Base-by-base conservation (phyloP, 2,797 vertebrate species). In the Rallus crepitans region DNA sequence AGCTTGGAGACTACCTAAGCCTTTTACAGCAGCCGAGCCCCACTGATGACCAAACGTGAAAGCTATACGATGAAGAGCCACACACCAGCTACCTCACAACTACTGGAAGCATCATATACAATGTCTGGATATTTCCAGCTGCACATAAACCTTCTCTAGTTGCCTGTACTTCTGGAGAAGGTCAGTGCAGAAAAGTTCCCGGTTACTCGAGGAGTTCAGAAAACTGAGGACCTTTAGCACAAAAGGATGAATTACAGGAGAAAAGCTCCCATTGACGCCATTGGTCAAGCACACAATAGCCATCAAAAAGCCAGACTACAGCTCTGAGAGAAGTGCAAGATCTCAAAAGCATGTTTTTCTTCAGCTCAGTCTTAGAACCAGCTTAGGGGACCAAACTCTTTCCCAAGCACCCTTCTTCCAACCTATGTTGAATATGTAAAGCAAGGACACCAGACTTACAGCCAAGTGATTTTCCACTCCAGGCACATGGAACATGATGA, bases 401-500 rank as follows among this genome's bases (percentile, higher is more conserved):
- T 91, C 91, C 80, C 55, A 91, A 96, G 91, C 65, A 95, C 45
- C 66, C 60, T 91, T 94, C 60, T 84, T 87, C 94, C 90, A 94
- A 90, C 93, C 96, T 77, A 15, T 80, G 82, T 35, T 91, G 90
- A 93, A 91, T 97, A 96, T 96, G 90, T 90, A 97, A 94, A 94
- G 57, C 94, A 90, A 94, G 93, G 83, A 94, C 88, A 94, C 40
- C 64, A 94, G 70, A 94, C 78, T 94, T 87, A 88, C 48, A 94
- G 95, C 93, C 94, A 96, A 95, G 80, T 61, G 85, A 88, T 96
- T 96, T 96, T 96, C 78, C 57, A 96, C 94, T 96, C 64, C 7
- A 27, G 91, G 95, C 93, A 93, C 80, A 96, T 97, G 96, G 96
- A 96, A 94, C 93, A 85, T 2, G 94, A 97, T 97, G 90, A 97